A percentile compares a stretch with the other conserved stretches of the same genome.
phyloP scores from a whole-genome alignment of 2,888 invertebrate species.

The Saturnia pavonia region DNA sequence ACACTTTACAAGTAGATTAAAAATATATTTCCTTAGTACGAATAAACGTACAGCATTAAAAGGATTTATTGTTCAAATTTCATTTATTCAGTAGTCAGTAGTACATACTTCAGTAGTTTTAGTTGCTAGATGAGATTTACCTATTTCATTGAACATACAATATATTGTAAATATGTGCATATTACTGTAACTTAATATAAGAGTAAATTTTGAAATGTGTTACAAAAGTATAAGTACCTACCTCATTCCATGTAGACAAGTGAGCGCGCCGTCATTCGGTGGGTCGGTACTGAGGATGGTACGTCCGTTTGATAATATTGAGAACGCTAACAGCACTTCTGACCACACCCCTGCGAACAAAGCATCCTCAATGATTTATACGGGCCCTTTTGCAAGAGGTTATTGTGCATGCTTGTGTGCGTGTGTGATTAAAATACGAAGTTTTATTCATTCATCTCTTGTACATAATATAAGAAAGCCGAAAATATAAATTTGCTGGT shows the following conservation, averaged over 20 bases:
- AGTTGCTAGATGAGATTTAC: too few species aligned
- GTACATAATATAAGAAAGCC: neutral
- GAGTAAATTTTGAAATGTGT: neutral
- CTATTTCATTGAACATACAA: too few species aligned
- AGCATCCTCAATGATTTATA: constrained; percentile 9
- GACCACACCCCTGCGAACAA: constrained; percentile 76
- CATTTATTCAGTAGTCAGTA: neutral
- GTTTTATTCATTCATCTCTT: neutral
- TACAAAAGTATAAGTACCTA: constrained; percentile 60
- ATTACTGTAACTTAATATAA: too few species aligned
- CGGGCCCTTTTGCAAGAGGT: neutral
- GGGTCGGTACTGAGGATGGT: constrained; percentile 87
- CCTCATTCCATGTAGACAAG: constrained; percentile 89
- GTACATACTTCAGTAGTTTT: too few species aligned
- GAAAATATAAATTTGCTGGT: neutral
- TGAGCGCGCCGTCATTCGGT: constrained; percentile 84
- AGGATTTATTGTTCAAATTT: neutral
- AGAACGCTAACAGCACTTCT: constrained; percentile 87
- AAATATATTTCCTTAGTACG: neutral
- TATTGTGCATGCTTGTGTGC: constrained; percentile 4
- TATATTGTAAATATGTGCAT: too few species aligned
- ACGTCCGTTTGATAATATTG: constrained; percentile 87
- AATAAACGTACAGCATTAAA: neutral
- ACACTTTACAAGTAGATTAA: neutral
- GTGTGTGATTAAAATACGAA: constrained; percentile 9